Percentiles rank a stretch among this genome's conserved stretches.
Conservation (phyloP, 2,888 invertebrate genomes). For the Hetaerina titia region DNA sequence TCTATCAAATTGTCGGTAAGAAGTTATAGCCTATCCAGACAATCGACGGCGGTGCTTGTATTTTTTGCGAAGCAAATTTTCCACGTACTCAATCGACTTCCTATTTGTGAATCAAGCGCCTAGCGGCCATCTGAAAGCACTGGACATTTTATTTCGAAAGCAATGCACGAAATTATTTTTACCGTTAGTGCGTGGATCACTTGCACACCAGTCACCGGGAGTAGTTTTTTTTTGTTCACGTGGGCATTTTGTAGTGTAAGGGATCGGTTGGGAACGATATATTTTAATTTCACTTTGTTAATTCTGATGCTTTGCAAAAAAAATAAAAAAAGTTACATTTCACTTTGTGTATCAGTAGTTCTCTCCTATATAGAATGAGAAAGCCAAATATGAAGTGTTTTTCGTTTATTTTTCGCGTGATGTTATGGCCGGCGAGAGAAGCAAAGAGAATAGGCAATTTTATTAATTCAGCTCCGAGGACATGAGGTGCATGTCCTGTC, state of each 20-base stretch:
- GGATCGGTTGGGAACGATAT: background rate
- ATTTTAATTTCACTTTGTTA: background rate
- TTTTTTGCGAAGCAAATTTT: background rate
- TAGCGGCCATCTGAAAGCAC: background rate
- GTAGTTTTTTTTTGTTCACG: background rate
- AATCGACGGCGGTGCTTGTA: background rate
- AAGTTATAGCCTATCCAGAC: background rate
- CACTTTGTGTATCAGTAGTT: background rate
- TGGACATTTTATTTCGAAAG: no score
- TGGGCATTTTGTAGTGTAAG: background rate
- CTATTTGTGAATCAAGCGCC: background rate
- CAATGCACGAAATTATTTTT: no score
- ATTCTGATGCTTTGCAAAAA: background rate
- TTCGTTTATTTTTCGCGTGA: background rate
- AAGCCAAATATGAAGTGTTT: background rate
- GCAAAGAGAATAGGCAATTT: background rate
- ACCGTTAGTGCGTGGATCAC: no score
- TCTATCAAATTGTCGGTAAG: background rate
- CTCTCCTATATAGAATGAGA: background rate
- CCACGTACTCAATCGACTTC: background rate
- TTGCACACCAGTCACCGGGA: no score
- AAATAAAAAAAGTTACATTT: background rate
- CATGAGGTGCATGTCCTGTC: background rate
- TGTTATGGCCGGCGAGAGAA: background rate
- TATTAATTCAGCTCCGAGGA: background rate